phyloP scores from a whole-genome alignment of 2,797 vertebrate species.

The Oreochromis grahami region DNA sequence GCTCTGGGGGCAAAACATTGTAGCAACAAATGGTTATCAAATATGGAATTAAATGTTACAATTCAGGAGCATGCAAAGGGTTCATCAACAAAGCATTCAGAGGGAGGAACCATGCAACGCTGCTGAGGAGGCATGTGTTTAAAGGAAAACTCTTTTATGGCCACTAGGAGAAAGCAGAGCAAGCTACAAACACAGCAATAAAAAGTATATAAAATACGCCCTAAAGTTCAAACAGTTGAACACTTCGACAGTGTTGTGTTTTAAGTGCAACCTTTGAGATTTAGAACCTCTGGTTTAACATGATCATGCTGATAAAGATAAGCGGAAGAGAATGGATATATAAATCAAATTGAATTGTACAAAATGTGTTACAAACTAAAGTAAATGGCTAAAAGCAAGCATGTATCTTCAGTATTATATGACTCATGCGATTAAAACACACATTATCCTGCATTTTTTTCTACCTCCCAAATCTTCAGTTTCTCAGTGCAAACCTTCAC shows the following conservation, averaged over 20 bases:
- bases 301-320: neutral
- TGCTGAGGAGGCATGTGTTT: neutral
- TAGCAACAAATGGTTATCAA: neutral
- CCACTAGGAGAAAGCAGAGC: neutral
- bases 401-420: too few species aligned
- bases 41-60: neutral
- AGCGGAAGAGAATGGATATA: neutral
- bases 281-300: neutral
- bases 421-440: too few species aligned
- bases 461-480: neutral
- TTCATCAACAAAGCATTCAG: neutral
- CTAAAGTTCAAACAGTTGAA: neutral
- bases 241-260: neutral
- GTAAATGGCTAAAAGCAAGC: neutral
- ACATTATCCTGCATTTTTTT: too few species aligned
- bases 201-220: neutral
- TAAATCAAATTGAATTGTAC: neutral
- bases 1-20: neutral
- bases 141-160: neutral
- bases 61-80: neutral
- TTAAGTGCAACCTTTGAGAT: neutral
- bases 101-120: neutral
- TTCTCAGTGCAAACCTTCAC: neutral
- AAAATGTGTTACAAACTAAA: neutral
- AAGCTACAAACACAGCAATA: neutral